Percentiles rank a stretch among this genome's conserved stretches.
phyloP scores from a whole-genome alignment of 2,797 vertebrate genomes.

The Malacoraja senta region DNA sequence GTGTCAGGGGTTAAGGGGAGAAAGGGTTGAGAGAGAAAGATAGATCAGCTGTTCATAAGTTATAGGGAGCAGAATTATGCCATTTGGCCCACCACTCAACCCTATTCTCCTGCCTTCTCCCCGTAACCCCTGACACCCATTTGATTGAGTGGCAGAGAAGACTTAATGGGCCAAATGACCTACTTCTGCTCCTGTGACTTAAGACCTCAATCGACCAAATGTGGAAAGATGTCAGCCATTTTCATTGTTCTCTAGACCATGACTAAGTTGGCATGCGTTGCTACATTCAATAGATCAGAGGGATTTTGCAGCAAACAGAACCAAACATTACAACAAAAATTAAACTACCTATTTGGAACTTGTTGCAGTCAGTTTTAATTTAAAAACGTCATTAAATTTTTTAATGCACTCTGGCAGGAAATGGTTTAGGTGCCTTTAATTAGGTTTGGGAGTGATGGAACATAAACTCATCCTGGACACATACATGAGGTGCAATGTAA shows the following conservation, averaged over 20 bases:
- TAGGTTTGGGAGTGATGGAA: neutral
- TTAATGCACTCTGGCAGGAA: neutral
- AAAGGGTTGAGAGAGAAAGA: no score
- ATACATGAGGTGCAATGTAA: no score
- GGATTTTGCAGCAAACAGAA: neutral
- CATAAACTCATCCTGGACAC: no score
- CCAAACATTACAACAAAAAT: neutral
- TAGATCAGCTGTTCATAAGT: no score
- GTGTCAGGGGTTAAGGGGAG: no score
- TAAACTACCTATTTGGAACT: neutral
- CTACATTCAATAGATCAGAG: neutral
- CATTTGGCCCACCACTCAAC: no score
- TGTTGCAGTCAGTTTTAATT: neutral
- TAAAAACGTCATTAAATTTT: neutral
- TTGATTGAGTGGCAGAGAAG: no score
- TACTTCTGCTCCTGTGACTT: neutral
- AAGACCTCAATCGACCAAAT: neutral
- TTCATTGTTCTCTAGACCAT: neutral
- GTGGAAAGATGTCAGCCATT: neutral
- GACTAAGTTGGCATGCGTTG: neutral
- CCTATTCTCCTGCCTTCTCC: no score
- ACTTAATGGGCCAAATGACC: no score
- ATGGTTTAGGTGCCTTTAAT: neutral
- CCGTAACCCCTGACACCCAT: no score
- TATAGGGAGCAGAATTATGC: no score